Percentiles rank a stretch among this genome's conserved stretches.
Conservation (phyloP, 2,888 invertebrate species). For the Pyrrhia umbra region DNA sequence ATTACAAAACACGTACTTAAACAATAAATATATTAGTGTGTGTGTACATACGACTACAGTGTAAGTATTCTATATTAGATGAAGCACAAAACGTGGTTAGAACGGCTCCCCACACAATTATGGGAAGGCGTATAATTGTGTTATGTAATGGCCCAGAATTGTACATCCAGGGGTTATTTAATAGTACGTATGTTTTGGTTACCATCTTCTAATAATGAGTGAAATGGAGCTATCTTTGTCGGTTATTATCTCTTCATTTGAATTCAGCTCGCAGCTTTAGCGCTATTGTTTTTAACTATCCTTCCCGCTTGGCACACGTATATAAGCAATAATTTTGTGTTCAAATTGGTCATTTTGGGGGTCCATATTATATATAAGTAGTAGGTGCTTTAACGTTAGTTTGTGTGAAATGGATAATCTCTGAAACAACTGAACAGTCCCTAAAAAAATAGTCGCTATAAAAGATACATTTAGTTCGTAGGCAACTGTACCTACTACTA, state of each 20-base stretch:
- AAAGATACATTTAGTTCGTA: no score
- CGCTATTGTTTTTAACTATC: no score
- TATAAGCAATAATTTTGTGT: no score
- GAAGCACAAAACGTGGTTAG: slow-evolving; percentile 22
- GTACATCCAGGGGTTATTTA: slow-evolving; percentile 18
- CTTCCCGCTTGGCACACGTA: no score
- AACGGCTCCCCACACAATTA: slow-evolving; percentile 40
- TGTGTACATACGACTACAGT: not conserved
- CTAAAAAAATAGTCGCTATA: no score
- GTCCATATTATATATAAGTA: no score
- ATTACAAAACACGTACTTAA: no score
- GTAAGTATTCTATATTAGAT: slow-evolving; percentile 10
- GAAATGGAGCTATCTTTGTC: not conserved
- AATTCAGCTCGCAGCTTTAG: not conserved
- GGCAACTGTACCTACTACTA: no score
- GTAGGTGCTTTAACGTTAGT: no score
- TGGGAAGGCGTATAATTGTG: slow-evolving; percentile 35
- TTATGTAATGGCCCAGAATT: slow-evolving; percentile 28
- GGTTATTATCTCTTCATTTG: not conserved
- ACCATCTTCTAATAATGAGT: slow-evolving; percentile 16
- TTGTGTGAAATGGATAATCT: no score
- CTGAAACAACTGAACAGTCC: no score
- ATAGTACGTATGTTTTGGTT: slow-evolving; percentile 8
- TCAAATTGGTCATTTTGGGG: no score
- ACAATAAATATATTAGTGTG: not conserved